phyloP scores from a whole-genome alignment of 2,113 vertebrate species.

The Mystacornis crossleyi region DNA sequence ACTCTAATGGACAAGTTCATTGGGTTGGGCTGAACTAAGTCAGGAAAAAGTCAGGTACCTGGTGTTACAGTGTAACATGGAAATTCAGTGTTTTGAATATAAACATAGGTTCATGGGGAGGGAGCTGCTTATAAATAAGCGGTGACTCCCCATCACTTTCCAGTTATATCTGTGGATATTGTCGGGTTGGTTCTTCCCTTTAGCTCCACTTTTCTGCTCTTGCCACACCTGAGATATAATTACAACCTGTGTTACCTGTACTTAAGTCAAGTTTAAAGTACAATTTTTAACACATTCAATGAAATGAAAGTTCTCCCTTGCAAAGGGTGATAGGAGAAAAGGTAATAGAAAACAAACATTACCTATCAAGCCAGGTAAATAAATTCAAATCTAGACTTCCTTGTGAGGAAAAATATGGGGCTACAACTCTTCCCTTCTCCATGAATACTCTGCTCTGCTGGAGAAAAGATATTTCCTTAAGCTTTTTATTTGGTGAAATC shows the following conservation, averaged over 20 bases:
- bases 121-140: neutral
- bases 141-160: neutral
- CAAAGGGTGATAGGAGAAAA: neutral
- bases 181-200: neutral
- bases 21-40: neutral
- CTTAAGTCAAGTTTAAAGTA: neutral
- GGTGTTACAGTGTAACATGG: neutral
- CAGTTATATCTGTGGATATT: neutral
- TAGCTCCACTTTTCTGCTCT: neutral
- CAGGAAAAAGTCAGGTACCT: neutral
- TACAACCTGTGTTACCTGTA: neutral
- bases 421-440: neutral
- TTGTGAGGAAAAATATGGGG: neutral
- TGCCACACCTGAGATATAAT: neutral
- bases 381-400: conserved; percentile 17
- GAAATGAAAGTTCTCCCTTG: neutral
- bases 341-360: neutral
- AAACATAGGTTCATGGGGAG: neutral
- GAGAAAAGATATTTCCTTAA: neutral
- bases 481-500: neutral
- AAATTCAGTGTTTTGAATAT: neutral
- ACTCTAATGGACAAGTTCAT: neutral
- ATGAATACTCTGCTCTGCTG: neutral
- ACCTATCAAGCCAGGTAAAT: conserved; percentile 21
- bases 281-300: conserved; percentile 31